Evolutionary conservation across 2,113 vertebrate species (phyloP).

Genomic region (Fregetta grallaria): DNA sequence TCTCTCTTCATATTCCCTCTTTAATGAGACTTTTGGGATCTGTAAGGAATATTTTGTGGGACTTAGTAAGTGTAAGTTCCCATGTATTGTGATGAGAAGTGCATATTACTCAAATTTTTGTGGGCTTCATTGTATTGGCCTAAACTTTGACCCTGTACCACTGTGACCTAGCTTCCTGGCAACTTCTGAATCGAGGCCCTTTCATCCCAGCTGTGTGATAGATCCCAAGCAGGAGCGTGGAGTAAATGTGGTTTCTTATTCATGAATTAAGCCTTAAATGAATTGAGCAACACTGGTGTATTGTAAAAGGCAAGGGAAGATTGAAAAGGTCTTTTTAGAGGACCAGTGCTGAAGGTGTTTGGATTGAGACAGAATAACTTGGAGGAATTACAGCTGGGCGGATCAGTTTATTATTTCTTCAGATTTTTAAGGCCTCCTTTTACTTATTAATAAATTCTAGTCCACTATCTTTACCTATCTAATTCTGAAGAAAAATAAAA

Average conservation of each 20-base stretch:
- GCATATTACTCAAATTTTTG: conserved; percentile 58
- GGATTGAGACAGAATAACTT: conserved; percentile 65
- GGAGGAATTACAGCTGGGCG: conserved; percentile 43
- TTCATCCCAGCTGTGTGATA: conserved; percentile 64
- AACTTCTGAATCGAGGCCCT: conserved; percentile 43
- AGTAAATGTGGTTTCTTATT: conserved; percentile 64
- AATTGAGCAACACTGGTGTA: conserved; percentile 63
- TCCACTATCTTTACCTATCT: conserved; percentile 49
- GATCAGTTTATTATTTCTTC: conserved; percentile 69
- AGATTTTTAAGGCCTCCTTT: conserved; percentile 60
- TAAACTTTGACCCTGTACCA: conserved; percentile 52
- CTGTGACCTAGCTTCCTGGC: conserved; percentile 52
- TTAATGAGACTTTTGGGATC: conserved; percentile 32
- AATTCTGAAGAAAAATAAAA: conserved; percentile 62
- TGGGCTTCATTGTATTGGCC: conserved; percentile 57
- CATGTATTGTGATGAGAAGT: conserved; percentile 44
- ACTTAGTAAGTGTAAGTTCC: conserved; percentile 17
- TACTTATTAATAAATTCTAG: conserved; percentile 56
- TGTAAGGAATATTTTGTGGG: conserved; percentile 18
- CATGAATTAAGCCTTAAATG: conserved; percentile 65
- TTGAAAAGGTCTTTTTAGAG: conserved; percentile 66
- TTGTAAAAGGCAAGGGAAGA: conserved; percentile 64
- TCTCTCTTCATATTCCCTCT: not conserved
- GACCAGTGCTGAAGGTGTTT: conserved; percentile 54
- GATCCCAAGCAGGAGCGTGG: conserved; percentile 38